Evolutionary conservation across 2,888 invertebrate species (phyloP), one percentile per base, ranked within the genome.

Genomic region (Drosophila recens): DNA sequence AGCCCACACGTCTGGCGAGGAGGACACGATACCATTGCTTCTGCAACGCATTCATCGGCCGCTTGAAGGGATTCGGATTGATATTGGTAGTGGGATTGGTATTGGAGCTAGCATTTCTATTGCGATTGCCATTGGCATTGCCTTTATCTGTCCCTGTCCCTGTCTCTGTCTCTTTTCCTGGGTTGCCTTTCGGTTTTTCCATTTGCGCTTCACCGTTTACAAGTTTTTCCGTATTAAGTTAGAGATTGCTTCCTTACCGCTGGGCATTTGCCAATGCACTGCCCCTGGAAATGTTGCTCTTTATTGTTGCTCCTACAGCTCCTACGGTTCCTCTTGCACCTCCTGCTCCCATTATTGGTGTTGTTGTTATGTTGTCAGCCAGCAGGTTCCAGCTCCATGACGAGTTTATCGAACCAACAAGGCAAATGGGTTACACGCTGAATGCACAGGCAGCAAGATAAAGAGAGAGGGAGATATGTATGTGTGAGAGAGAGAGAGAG

Each of bases 21-120:
- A 92, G 80, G 34, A 92, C 87, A 54, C 91, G 91, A 78, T 92
- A 91, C 92, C 92, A 92, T 70, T 92, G 91, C 83, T 91, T 92
- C 79, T 92, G 92, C 58, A 92, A 67, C 9, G 91, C 72, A 82
- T 92, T 92, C 92, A 92, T 92, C 40, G 92, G 92, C 67, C 91
- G 90, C 79, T 92, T 92, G 82, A 92, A 92, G 66, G 91, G 92
- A 82, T 92, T 92, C 48, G 48, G n/a, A 54, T 73, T 78, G 45
- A 45, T 40, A 52, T 58, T 65, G 34, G 38, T 20, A 38, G 34
- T 67, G 38, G 40, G 8, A 49, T 53, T 61, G 40, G 51, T 20
- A 56, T 66, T 66, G 43, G 9, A 5, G 4, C 30, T 33, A 3
- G 30, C 30, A n/a, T 20, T 49, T 46, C 36, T 48, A 4, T 38